Base-by-base conservation (phyloP, 2,888 invertebrate species). In the Hirtodrosophila alboralis region DNA sequence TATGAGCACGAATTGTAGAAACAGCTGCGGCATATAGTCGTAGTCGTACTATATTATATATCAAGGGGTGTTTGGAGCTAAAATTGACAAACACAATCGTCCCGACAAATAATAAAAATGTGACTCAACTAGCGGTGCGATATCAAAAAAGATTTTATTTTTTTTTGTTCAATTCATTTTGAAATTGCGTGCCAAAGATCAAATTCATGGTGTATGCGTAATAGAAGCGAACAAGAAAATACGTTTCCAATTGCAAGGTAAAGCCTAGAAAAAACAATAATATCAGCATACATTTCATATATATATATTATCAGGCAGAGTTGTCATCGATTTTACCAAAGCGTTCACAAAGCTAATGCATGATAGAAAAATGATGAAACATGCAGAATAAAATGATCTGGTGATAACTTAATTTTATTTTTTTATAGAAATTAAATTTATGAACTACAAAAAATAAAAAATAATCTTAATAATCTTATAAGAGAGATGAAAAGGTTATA, bases 161-260 rank as follows among this genome's bases (percentile, higher is more conserved):
- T 51, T 33, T 62, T 49, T 48, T 58, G 45, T 63, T 69, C 45
- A 57, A 72, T 67, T 69, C 53, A 56, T 59, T 75, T 59, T 16
- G 49, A 63, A n/a, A 61, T 65, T 78, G 75, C 83, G 69, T 84
- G 89, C 80, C 86, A 89, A 84, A 88, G 89, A 88, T 89, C 88
- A 88, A 80, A 86, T 83, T 79, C 68, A 80, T 76, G 73, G 53
- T 44, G 69, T 37, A 73, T 73, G 79, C 83, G 68, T 72, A 75
- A 57, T 43, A 60, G 58, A n/a, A 63, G 45, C 40, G 45, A 58
- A n/a, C n/a, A 44, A 28, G 47, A 48, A 38, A 43, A 49, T 49
- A 36, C 45, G 48, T 59, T 65, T 64, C 57, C 64, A 74, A 62
- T 77, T 74, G 62, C 53, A 67, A 74, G 67, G 44, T 37, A 40